Evolutionary conservation across 2,888 invertebrate species (phyloP).

Genomic region (Steinernema carpocapsae): DNA sequence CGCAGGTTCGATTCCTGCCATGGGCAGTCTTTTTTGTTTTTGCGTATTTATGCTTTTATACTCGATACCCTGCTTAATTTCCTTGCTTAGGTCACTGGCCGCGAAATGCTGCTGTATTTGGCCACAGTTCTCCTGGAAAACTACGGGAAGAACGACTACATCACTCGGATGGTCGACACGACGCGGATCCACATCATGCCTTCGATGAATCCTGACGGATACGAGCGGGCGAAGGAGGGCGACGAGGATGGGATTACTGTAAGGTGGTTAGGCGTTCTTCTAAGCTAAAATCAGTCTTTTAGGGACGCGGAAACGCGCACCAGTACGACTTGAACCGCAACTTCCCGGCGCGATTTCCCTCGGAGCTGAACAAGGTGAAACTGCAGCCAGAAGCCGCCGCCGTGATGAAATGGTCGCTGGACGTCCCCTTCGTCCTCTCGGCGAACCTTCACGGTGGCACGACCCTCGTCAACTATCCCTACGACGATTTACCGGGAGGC

Average conservation of each 20-base stretch:
- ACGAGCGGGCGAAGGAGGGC: slow-evolving; percentile 35
- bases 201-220: slow-evolving; percentile 98
- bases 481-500: slow-evolving; percentile 76
- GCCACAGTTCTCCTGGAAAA: slow-evolving; percentile 86
- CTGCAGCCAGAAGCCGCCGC: slow-evolving; percentile 68
- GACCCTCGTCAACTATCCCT: slow-evolving; percentile 81
- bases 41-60: background rate
- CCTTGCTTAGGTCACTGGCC: slow-evolving; percentile 77
- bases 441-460: slow-evolving; percentile 62
- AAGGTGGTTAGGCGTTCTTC: background rate
- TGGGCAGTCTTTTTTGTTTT: no score
- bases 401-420: slow-evolving; percentile 69
- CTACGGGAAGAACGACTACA: slow-evolving; percentile 78
- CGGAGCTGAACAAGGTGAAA: background rate
- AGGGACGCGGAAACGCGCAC: slow-evolving; percentile 82
- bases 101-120: slow-evolving; percentile 82
- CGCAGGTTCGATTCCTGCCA: slow-evolving; percentile 24
- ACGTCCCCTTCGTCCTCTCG: slow-evolving; percentile 64
- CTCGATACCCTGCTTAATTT: background rate
- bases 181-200: slow-evolving; percentile 91
- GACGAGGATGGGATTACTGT: slow-evolving; percentile 36
- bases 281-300: slow-evolving; percentile 12
- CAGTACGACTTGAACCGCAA: slow-evolving; percentile 85
- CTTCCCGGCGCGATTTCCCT: slow-evolving; percentile 78
- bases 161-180: slow-evolving; percentile 80